Evolutionary conservation across 2,797 vertebrate genomes (phyloP), one percentile per base, ranked within the genome.

Genomic region (Enteromius trimaculatus): DNA sequence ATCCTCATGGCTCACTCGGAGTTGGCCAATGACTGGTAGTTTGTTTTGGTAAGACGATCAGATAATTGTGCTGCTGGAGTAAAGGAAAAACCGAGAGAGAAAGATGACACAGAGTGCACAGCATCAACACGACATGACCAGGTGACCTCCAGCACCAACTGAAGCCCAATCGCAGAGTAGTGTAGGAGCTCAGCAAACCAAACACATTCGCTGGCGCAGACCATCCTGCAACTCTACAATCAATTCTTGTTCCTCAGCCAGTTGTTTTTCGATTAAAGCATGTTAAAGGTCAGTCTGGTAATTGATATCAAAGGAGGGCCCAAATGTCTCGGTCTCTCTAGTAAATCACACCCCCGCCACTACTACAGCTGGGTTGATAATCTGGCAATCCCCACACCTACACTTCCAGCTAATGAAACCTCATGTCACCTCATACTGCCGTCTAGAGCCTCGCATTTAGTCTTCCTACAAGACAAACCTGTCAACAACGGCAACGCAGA

Each of bases 251-350:
- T 68, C 23, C 31, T 39, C 31, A 68, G 47, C 31, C 71, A 53
- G 72, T 76, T 76, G 81, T 75, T 66, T 77, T 65, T 81, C 29
- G 5, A 68, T 42, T 77, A n/a, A 29, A 68, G 71, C n/a, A 14
- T 31, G 39, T 82, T 76, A 76, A 82, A 76, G 81, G 72, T 82
- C 72, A 82, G 81, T 13, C 70, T 75, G 70, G 70, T 75, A 81
- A 81, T 75, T 81, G 55, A 75, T 51, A 51, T 58, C 81, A 75
- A 17, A 76, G 62, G 23, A 76, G 49, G 31, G 3, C 44, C 80
- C 9, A 47, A 60, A 80, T 70, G 66, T 62, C 26, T 72, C 47
- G 1, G 9, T 10, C 80, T 82, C 21, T 75, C 71, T 77, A 82
- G 60, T 76, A 82, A 42, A 68, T 76, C 60, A 55, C 80, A 82